Base-by-base conservation (phyloP, 2,888 invertebrate genomes). In the Itoplectis maculator region DNA sequence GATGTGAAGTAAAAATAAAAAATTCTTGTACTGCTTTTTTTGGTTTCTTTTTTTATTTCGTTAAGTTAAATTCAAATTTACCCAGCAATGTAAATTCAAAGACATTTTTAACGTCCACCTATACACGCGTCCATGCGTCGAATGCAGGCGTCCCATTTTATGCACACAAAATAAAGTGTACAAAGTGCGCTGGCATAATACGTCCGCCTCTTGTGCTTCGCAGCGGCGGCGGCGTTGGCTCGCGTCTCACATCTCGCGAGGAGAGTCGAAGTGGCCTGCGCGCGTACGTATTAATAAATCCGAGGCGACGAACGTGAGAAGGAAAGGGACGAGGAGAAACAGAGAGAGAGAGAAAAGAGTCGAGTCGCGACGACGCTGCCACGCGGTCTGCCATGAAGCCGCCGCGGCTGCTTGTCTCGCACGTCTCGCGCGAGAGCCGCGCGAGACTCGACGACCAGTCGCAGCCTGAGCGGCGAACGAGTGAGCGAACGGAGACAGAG, bases 351-450 rank as follows among this genome's bases (percentile, higher is more conserved):
- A 45, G 37, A 54, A 42, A 66, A 29, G 80, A 69, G 5, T n/a
- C 29, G 74, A 65, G 77, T 54, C 82, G 81, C 78, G 84, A 77
- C 61, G 86, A 77, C 61, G 86, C 90, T 91, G 92, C 92, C 92
- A 92, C 92, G 92, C 92, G 92, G 92, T 92, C 92, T 92, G 91
- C 91, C 88, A 88, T 88, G 88, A 88, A 88, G 87, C 54, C 78
- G 37, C 61, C n/a, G n/a, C n/a, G n/a, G 77, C 66, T 69, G 75
- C 82, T 82, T 79, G 81, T 85, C 83, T 82, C 79, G 82, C 72
- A 61, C 65, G 72, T 70, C 66, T 68, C 5, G 72, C 66, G 70
- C 65, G 61, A 78, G 65, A 63, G 42, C 2, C 42, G 2, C 42
- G 2, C 61, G 66, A 75, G 61, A 61, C 66, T 79, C 66, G 29